Evolutionary conservation across 2,888 invertebrate species (phyloP).

Genomic region (Epinotia ramella): DNA sequence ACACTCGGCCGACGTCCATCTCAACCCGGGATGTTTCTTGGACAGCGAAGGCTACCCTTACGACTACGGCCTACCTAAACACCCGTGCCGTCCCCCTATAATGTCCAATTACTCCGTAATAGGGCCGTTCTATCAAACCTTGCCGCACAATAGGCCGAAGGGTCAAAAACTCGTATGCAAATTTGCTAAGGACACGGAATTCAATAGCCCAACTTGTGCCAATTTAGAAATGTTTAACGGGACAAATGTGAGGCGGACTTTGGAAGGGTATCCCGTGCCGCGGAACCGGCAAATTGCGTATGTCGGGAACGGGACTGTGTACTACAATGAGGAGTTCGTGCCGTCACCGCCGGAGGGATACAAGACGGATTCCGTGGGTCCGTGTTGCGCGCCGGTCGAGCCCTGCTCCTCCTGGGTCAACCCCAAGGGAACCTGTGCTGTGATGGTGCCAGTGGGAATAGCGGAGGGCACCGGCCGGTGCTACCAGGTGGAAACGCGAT

Average conservation of each 20-base stretch:
- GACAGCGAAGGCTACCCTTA: constrained; percentile 92
- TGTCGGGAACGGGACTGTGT: constrained; percentile 78
- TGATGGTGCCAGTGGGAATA: constrained; percentile 80
- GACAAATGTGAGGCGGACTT: constrained; percentile 89
- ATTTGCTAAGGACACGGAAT: constrained; percentile 81
- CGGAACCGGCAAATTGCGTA: constrained; percentile 81
- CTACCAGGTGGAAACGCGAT: constrained; percentile 85
- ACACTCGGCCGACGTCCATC: constrained; percentile 90
- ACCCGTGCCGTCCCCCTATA: constrained; percentile 79
- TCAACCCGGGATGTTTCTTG: constrained; percentile 91
- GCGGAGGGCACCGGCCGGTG: constrained; percentile 77
- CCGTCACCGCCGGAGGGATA: constrained; percentile 90
- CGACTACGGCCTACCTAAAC: constrained; percentile 90
- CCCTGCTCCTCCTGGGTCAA: constrained; percentile 78
- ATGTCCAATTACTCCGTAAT: constrained; percentile 78
- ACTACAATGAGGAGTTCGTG: constrained; percentile 85
- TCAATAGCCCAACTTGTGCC: constrained; percentile 73
- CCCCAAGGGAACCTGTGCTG: constrained; percentile 83
- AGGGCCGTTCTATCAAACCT: constrained; percentile 89
- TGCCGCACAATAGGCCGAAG: constrained; percentile 90
- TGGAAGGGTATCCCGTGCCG: constrained; percentile 91
- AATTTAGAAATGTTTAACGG: constrained; percentile 79
- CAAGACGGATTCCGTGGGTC: constrained; percentile 84
- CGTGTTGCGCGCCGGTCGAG: constrained; percentile 77
- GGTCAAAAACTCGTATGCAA: constrained; percentile 81